phyloP scores from a whole-genome alignment of 2,113 vertebrate species.

The Vanacampus margaritifer region DNA sequence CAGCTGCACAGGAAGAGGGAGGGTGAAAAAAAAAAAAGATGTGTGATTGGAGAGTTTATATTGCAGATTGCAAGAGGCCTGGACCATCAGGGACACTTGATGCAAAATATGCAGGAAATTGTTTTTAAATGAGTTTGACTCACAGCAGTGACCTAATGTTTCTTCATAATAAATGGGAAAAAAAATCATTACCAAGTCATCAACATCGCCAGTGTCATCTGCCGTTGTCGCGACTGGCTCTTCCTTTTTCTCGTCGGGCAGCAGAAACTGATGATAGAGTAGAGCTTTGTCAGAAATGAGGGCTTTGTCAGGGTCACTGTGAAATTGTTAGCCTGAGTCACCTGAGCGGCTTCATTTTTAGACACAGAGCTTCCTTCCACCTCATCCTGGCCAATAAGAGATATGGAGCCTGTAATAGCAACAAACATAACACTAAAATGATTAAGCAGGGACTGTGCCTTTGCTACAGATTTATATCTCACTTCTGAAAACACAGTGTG shows the following conservation, averaged over 20 bases:
- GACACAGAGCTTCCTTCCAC: slow-evolving; percentile 79
- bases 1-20: slow-evolving; percentile 77
- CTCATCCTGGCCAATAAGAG: slow-evolving; percentile 87
- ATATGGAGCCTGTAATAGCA: slow-evolving; percentile 76
- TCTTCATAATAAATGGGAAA: neutral
- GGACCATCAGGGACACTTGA: neutral
- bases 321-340: slow-evolving; percentile 44
- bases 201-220: slow-evolving; percentile 85
- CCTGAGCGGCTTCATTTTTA: slow-evolving; percentile 83
- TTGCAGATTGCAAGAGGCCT: slow-evolving; percentile 8
- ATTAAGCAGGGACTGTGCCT: neutral
- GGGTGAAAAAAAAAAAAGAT: neutral
- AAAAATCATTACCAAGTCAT: slow-evolving; percentile 84
- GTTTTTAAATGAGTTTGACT: neutral
- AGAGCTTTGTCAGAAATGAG: slow-evolving; percentile 8
- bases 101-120: slow-evolving; percentile 11
- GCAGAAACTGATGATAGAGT: slow-evolving; percentile 77
- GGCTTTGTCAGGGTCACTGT: neutral
- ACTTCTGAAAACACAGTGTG: neutral
- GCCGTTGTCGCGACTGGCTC: slow-evolving; percentile 42
- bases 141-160: slow-evolving; percentile 1
- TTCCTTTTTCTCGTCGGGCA: slow-evolving; percentile 67
- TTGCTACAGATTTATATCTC: slow-evolving; percentile 10
- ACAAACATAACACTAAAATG: neutral
- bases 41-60: slow-evolving; percentile 10